Evolutionary conservation across 2,888 invertebrate genomes (phyloP).

Genomic region (Tinea pellionella): DNA sequence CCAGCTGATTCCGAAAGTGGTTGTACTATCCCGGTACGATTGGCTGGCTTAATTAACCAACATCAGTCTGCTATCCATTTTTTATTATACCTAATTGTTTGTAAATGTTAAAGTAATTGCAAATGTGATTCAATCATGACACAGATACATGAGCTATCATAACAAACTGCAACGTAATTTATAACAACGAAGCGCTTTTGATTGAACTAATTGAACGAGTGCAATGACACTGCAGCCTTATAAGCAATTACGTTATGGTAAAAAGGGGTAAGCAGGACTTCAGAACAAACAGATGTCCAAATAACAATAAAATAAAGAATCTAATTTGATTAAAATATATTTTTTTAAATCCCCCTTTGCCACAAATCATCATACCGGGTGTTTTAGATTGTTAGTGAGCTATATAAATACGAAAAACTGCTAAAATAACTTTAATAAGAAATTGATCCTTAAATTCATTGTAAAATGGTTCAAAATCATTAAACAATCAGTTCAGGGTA

Average conservation of each 20-base stretch:
- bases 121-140: no score
- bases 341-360: not conserved
- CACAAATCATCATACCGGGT: not conserved
- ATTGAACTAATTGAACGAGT: conserved; percentile 8
- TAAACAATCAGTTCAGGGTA: not conserved
- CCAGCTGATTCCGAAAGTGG: no score
- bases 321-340: no score
- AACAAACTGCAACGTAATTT: not conserved
- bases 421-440: not conserved
- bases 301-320: not conserved
- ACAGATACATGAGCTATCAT: not conserved
- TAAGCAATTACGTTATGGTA: not conserved
- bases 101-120: no score
- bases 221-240: conserved; percentile 9
- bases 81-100: no score
- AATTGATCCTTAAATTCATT: not conserved
- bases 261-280: no score
- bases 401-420: not conserved
- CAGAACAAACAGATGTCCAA: no score
- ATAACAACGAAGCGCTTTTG: not conserved
- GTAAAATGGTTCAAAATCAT: not conserved
- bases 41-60: no score
- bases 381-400: not conserved
- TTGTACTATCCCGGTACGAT: no score
- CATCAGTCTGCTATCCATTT: no score